phyloP scores from a whole-genome alignment of 2,888 invertebrate genomes.

The Oasisia sp. region DNA sequence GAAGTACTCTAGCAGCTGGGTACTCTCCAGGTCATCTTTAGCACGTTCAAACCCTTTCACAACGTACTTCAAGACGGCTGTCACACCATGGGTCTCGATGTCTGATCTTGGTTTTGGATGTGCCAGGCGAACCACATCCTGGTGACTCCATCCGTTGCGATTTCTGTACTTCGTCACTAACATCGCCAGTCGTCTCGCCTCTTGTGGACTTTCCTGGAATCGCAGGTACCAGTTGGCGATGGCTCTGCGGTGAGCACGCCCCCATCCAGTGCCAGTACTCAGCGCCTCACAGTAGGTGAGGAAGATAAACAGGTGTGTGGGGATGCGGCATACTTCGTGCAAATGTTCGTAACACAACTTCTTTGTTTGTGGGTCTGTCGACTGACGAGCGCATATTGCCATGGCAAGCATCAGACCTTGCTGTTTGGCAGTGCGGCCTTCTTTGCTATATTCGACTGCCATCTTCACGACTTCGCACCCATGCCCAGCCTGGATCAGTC shows the following conservation, averaged over 20 bases:
- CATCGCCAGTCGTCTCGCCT: slow-evolving; percentile 71
- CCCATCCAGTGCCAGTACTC: slow-evolving; percentile 68
- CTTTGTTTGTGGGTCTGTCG: slow-evolving; percentile 64
- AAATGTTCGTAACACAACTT: slow-evolving; percentile 71
- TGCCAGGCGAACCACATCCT: slow-evolving; percentile 71
- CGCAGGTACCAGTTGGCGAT: slow-evolving; percentile 75
- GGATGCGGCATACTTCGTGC: slow-evolving; percentile 71
- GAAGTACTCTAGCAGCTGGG: slow-evolving; percentile 38
- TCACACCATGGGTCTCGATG: slow-evolving; percentile 35
- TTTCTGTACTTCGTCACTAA: slow-evolving; percentile 74
- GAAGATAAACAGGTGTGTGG: slow-evolving; percentile 76
- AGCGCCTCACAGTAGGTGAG: slow-evolving; percentile 72
- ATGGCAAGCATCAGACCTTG: slow-evolving; percentile 72
- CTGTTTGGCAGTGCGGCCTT: slow-evolving; percentile 65
- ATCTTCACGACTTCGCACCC: slow-evolving; percentile 58
- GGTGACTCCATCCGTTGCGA: slow-evolving; percentile 78
- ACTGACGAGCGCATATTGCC: slow-evolving; percentile 72
- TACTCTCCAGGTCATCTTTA: slow-evolving; percentile 37
- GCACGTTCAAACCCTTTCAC: slow-evolving; percentile 50
- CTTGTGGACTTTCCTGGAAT: slow-evolving; percentile 62
- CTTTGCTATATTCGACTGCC: slow-evolving; percentile 56
- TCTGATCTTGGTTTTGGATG: slow-evolving; percentile 45
- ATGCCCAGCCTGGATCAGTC: slow-evolving; percentile 55
- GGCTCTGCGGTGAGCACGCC: slow-evolving; percentile 74
- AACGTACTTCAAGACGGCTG: slow-evolving; percentile 45